phyloP scores from a whole-genome alignment of 2,888 invertebrate species.

The Luperina nickerlii region DNA sequence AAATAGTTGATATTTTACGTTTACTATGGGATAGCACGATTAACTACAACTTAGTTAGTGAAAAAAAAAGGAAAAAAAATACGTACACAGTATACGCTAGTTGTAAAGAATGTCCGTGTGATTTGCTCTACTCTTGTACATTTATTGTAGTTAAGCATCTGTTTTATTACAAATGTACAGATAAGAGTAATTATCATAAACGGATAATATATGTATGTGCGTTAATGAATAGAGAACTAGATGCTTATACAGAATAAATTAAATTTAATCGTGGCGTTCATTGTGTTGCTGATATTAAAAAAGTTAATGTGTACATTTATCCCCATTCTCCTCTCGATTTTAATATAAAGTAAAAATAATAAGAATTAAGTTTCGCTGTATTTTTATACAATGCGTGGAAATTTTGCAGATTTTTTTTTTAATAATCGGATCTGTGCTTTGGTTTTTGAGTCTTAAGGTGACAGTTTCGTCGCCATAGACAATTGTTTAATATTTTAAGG shows the following conservation, averaged over 20 bases:
- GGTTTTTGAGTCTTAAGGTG: constrained; percentile 40
- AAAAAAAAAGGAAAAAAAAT: constrained; percentile 81
- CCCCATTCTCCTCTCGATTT: constrained; percentile 76
- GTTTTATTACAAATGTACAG: constrained; percentile 64
- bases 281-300: constrained; percentile 75
- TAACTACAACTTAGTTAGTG: constrained; percentile 85
- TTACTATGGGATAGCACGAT: constrained; percentile 80
- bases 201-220: constrained; percentile 82
- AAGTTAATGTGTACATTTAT: constrained; percentile 69
- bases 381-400: constrained; percentile 80
- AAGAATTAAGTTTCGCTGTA: constrained; percentile 81
- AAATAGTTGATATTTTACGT: constrained; percentile 83
- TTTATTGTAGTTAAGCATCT: constrained; percentile 54
- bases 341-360: constrained; percentile 71
- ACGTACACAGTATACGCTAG: constrained; percentile 90
- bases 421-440: constrained; percentile 44
- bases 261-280: constrained; percentile 78
- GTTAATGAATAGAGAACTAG: constrained; percentile 85
- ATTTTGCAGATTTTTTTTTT: constrained; percentile 47
- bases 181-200: constrained; percentile 66
- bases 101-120: constrained; percentile 79
- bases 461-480: constrained; percentile 19
- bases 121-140: constrained; percentile 71
- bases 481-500: constrained; percentile 82
- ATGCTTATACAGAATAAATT: constrained; percentile 82